Evolutionary conservation across 2,797 vertebrate genomes (phyloP).

Genomic region (Choloepus didactylus): DNA sequence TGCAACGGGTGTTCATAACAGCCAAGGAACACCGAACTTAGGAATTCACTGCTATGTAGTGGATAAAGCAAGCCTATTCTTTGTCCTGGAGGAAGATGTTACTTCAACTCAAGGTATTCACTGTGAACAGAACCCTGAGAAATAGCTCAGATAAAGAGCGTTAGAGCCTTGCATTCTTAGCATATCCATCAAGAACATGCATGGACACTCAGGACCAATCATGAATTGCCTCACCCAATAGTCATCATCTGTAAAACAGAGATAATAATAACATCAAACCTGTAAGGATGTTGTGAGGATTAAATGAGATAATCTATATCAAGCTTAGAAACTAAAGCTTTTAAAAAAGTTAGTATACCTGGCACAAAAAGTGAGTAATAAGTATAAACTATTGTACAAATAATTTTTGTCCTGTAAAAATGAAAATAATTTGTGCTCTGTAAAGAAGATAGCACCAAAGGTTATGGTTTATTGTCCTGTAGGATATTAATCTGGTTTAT

Average conservation of each 20-base stretch:
- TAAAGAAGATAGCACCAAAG: background rate
- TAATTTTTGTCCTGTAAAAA: background rate
- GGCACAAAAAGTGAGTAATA: background rate
- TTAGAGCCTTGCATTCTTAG: background rate
- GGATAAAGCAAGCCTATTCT: background rate
- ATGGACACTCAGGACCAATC: background rate
- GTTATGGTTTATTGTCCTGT: background rate
- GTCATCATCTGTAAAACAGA: background rate
- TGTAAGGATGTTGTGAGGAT: background rate
- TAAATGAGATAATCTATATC: background rate
- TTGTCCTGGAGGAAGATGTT: background rate
- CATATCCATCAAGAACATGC: background rate
- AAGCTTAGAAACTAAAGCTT: background rate
- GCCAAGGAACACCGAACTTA: background rate
- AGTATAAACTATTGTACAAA: background rate
- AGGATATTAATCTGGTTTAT: background rate
- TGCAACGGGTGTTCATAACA: background rate
- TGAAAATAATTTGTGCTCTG: background rate
- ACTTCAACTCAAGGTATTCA: background rate
- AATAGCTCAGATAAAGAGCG: background rate
- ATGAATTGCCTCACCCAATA: background rate
- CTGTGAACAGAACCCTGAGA: background rate
- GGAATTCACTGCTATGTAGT: background rate
- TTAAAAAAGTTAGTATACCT: background rate
- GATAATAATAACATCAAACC: background rate